Conservation (phyloP, 2,113 vertebrate species). For the Ranitomeya imitator region DNA sequence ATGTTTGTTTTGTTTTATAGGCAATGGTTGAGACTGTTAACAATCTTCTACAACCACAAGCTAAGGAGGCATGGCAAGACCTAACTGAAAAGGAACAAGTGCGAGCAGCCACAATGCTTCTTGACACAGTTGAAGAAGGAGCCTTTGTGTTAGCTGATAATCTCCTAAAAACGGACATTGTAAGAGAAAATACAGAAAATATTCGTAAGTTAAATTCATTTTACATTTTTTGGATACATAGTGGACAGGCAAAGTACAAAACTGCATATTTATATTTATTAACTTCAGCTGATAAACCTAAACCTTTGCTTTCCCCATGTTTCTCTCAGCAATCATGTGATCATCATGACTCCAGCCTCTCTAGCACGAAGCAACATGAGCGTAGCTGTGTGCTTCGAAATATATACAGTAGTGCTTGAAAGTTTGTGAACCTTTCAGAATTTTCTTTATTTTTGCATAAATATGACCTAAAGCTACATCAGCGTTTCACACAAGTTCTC, state of each 20-base stretch:
- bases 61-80: constrained; percentile 87
- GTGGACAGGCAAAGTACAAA: neutral
- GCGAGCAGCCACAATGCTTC: constrained; percentile 89
- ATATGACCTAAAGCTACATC: no score
- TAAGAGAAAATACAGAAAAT: constrained; percentile 95
- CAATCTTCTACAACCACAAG: constrained; percentile 92
- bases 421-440: no score
- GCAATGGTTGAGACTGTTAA: constrained; percentile 99
- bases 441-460: no score
- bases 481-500: no score
- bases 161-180: constrained; percentile 96
- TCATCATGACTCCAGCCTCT: no score
- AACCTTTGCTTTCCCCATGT: no score
- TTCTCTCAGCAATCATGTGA: no score
- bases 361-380: no score
- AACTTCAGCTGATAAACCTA: neutral
- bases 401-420: no score
- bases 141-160: constrained; percentile 97
- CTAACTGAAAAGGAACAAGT: constrained; percentile 88
- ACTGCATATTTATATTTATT: neutral
- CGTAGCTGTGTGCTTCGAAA: no score
- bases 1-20: constrained; percentile 68
- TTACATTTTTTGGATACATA: neutral
- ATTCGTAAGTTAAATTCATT: constrained; percentile 83
- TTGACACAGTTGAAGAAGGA: constrained; percentile 96